Evolutionary conservation across 2,113 vertebrate species (phyloP).

Genomic region (Apeltes quadracus): DNA sequence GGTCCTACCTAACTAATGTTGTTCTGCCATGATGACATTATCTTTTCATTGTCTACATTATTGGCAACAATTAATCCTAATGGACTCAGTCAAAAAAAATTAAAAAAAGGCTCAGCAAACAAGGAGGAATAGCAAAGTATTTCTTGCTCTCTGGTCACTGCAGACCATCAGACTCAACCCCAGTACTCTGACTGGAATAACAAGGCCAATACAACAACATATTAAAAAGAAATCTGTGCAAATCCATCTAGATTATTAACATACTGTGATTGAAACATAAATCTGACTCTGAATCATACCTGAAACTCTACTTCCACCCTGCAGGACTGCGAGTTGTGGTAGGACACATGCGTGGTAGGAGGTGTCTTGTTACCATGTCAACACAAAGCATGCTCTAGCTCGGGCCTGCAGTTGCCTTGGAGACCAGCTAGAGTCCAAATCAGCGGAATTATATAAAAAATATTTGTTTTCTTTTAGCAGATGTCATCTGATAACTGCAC

Average conservation of each 20-base stretch:
- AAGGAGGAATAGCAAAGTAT: neutral
- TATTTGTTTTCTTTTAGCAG: constrained; percentile 55
- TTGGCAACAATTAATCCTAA: neutral
- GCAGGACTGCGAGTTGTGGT: constrained; percentile 26
- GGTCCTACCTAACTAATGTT: neutral
- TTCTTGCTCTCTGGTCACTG: constrained; percentile 16
- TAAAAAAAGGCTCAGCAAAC: neutral
- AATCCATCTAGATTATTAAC: neutral
- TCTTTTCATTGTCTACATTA: neutral
- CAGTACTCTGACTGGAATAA: constrained; percentile 43
- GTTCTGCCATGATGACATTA: neutral
- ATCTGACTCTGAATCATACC: constrained; percentile 18
- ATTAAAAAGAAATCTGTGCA: neutral
- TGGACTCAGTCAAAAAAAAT: neutral
- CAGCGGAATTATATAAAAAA: constrained; percentile 56
- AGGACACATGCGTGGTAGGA: constrained; percentile 56
- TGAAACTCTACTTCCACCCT: constrained; percentile 22
- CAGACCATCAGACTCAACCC: constrained; percentile 20
- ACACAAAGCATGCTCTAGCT: constrained; percentile 69
- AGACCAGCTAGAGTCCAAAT: constrained; percentile 62
- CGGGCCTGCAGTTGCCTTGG: constrained; percentile 75
- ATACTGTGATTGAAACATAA: neutral
- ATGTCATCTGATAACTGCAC: constrained; percentile 40
- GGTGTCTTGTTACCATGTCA: constrained; percentile 78
- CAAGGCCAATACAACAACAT: constrained; percentile 26